These are phyloP conservation scores for Adelognathus sp. DNA, from an alignment of 2,888 invertebrate species.

Conservation along the genomic window DNA sequence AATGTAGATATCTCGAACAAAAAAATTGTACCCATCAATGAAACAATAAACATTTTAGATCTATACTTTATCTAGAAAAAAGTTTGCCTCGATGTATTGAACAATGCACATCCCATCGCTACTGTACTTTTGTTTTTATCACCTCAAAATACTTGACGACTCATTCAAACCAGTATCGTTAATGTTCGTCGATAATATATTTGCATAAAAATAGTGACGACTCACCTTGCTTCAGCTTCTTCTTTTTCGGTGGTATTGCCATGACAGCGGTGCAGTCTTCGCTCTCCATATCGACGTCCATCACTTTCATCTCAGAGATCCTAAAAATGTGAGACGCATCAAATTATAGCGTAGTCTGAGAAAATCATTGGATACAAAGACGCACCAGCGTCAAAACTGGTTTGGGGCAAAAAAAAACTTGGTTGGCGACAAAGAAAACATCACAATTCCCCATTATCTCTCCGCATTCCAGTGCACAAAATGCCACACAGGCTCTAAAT, in stretches of 20 bases:
- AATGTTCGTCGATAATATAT: no score
- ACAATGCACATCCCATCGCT: no score
- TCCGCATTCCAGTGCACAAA: not conserved
- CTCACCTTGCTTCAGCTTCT: constrained; percentile 77
- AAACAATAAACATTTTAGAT: no score
- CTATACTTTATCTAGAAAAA: no score
- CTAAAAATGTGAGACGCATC: not conserved
- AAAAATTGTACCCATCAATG: no score
- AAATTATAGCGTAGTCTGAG: not conserved
- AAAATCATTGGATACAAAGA: not conserved
- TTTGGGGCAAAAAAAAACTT: not conserved
- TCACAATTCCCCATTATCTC: not conserved
- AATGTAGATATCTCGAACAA: no score
- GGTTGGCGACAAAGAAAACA: not conserved
- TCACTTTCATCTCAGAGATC: constrained; percentile 69
- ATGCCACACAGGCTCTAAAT: not conserved
- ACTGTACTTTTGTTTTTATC: no score
- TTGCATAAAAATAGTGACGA: not conserved
- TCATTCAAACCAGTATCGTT: no score
- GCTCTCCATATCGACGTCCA: constrained; percentile 69
- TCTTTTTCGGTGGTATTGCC: constrained; percentile 66
- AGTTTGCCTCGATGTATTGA: no score
- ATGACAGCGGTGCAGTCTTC: constrained; percentile 67
- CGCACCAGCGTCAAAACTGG: not conserved
- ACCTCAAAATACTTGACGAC: no score